phyloP scores from a whole-genome alignment of 2,797 vertebrate species.

The Scyliorhinus canicula region DNA sequence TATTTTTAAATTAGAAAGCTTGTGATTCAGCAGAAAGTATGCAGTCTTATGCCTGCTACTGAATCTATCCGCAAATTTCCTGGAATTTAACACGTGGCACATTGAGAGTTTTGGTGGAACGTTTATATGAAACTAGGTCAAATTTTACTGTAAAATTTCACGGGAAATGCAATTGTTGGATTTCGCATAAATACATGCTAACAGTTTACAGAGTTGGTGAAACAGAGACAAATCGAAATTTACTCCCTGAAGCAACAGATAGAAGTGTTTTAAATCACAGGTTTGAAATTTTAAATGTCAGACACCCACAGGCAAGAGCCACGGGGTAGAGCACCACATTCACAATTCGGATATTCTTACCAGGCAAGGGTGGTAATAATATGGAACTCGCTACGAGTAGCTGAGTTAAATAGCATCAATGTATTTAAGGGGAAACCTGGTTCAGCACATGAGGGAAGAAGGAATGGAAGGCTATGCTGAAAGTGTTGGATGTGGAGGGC shows the following conservation, averaged over 20 bases:
- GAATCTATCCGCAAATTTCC: neutral
- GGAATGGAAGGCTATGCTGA: neutral
- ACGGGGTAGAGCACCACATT: neutral
- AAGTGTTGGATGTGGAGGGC: neutral
- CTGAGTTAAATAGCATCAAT: neutral
- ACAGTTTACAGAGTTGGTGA: neutral
- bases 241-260: neutral
- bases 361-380: neutral
- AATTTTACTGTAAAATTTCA: neutral
- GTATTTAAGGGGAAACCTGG: neutral
- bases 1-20: neutral
- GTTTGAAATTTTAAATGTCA: neutral
- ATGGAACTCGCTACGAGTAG: neutral
- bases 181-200: neutral
- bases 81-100: neutral
- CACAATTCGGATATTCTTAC: neutral
- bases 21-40: neutral
- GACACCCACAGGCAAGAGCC: neutral
- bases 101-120: neutral
- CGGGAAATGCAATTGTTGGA: neutral
- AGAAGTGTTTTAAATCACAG: neutral
- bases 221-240: neutral
- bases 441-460: no score
- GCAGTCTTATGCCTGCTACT: neutral
- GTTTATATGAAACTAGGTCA: neutral